Base-by-base conservation (phyloP, 2,888 invertebrate genomes). In the Rhopalosiphum nymphaeae region DNA sequence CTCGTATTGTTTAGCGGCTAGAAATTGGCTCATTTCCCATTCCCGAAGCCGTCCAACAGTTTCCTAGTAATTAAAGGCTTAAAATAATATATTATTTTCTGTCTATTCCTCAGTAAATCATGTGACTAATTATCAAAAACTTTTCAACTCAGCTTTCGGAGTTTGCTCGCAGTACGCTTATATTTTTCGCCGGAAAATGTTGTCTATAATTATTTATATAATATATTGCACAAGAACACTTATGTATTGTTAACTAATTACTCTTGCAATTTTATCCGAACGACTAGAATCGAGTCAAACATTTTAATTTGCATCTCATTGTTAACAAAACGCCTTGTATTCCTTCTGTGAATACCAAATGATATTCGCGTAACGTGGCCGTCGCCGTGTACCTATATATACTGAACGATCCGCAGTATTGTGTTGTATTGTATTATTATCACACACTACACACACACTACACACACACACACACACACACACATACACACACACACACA, bases 21-120 rank as follows among this genome's bases (percentile, higher is more conserved):
- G 46, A 86, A 91, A 86, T 91, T 91, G 91, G 91, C 91, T 86
- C 44, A 57, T 91, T 91, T 91, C 91, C 91, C 86, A 86, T 91
- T 57, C 46, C 10, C 46, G 0, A 57, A 86, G 25, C 86, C 57
- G 25, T 57, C 91, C 91, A 26, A 91, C 86, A 46, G 86, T 86
- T 61, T 86, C 26, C 46, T 13, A n/a, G 91, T 91, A 86, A 91
- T 91, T 91, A 91, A 91, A 91, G 91, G 84, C 86, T 91, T 85
- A 86, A 91, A 91, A 91, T 84, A 21, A 85, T 91, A 85, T 49
- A 46, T 44, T 89, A 56, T n/a, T 46, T 86, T 44, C 44, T 46
- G 29, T 86, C 86, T n/a, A 57, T 86, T 46, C n/a, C 46, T 36
- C 7, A 46, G 61, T 86, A 61, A 86, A 91, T 91, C 57, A 46